Evolutionary conservation across 1,140 invertebrate species (phyloP).

Genomic region (Acarapis woodi): DNA sequence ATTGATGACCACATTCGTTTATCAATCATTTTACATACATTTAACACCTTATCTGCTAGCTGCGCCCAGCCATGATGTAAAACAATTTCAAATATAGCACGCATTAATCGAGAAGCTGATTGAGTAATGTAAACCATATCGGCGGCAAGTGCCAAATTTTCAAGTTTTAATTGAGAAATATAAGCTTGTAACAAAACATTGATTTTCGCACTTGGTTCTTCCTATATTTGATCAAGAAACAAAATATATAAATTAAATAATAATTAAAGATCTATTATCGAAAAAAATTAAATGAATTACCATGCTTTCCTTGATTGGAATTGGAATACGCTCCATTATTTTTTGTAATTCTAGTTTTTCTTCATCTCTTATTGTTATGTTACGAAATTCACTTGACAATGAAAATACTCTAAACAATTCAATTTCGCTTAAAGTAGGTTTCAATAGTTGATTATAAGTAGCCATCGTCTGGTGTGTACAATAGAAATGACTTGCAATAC

Average conservation of each 20-base stretch:
- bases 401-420: conserved; percentile 97
- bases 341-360: conserved; percentile 93
- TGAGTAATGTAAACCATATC: conserved; percentile 99
- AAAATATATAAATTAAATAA: no score
- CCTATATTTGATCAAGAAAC: no score
- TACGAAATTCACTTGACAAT: conserved; percentile 70
- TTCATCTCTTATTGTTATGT: conserved; percentile 82
- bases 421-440: conserved; percentile 86
- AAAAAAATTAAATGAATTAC: no score
- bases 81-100: conserved; percentile 92
- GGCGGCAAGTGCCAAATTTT: conserved; percentile 91
- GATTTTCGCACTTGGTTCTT: conserved; percentile 91
- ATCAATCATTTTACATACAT: conserved; percentile 96
- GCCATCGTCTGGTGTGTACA: conserved; percentile 87
- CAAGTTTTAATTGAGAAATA: conserved; percentile 89
- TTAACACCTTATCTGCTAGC: conserved; percentile 73
- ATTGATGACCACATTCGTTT: conserved; percentile 86
- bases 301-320: conserved; percentile 95
- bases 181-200: conserved; percentile 86
- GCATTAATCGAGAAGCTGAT: conserved; percentile 70
- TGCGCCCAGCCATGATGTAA: conserved; percentile 79
- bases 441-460: conserved; percentile 83
- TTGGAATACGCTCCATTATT: conserved; percentile 84
- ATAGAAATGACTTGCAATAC: conserved; percentile 94
- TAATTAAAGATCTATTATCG: no score